These are phyloP conservation scores for Brenthis daphne DNA, from an alignment of 2,888 invertebrate species.

Conservation along the genomic window DNA sequence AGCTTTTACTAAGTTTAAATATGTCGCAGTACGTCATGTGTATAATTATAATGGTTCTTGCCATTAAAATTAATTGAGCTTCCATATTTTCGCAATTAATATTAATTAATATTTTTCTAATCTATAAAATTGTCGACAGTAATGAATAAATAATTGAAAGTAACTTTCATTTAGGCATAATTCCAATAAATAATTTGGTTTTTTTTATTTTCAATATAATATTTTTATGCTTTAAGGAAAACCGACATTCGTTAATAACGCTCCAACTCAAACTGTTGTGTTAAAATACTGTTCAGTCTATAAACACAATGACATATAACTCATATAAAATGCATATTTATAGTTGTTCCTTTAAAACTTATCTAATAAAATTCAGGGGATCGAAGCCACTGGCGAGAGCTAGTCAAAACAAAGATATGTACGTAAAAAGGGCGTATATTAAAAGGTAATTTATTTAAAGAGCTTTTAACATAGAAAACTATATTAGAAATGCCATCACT, in stretches of 20 bases:
- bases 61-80: constrained; percentile 17
- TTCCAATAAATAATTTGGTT: neutral
- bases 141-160: constrained; percentile 17
- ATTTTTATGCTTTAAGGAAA: too few relatives aligned
- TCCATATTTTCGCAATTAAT: constrained; percentile 19
- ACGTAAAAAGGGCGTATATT: neutral
- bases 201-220: constrained; percentile 1
- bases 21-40: constrained; percentile 6
- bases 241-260: too few relatives aligned
- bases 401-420: neutral
- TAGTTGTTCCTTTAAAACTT: too few relatives aligned
- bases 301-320: too few relatives aligned
- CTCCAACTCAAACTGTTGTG: too few relatives aligned
- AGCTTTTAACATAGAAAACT: constrained; percentile 11
- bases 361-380: too few relatives aligned
- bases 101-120: constrained; percentile 19
- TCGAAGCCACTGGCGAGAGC: too few relatives aligned
- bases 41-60: constrained; percentile 12
- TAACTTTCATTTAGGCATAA: constrained; percentile 17
- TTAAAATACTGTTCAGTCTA: too few relatives aligned
- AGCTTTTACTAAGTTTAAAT: neutral
- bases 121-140: constrained; percentile 15
- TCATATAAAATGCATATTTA: too few relatives aligned
- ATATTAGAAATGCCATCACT: constrained; percentile 42
- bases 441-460: constrained; percentile 2